phyloP scores from a whole-genome alignment of 2,888 invertebrate species.

The Acanthococcus lagerstroemiae region DNA sequence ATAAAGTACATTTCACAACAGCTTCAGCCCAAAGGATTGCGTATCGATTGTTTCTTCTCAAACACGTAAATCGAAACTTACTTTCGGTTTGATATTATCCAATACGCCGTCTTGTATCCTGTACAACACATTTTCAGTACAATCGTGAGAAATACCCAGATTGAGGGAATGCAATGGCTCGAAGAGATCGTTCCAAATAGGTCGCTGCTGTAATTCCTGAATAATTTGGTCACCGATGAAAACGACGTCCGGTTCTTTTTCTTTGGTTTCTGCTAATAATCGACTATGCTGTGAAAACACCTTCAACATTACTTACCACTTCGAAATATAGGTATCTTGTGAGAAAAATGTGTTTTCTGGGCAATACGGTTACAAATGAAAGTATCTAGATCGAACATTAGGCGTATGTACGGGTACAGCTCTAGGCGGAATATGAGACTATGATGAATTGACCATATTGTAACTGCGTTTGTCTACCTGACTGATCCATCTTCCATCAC shows the following conservation, averaged over 20 bases:
- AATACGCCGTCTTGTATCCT: slow-evolving; percentile 79
- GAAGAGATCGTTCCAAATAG: slow-evolving; percentile 82
- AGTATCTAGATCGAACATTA: too few relatives aligned
- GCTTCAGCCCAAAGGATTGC: too few relatives aligned
- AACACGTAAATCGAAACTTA: slow-evolving; percentile 40
- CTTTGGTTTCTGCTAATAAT: slow-evolving; percentile 72
- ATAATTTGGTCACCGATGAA: slow-evolving; percentile 84
- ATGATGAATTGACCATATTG: not conserved
- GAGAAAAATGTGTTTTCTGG: not conserved
- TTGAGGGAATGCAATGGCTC: slow-evolving; percentile 85
- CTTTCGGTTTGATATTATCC: slow-evolving; percentile 80
- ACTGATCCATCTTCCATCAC: slow-evolving; percentile 52
- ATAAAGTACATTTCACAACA: slow-evolving; percentile 1
- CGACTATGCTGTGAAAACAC: slow-evolving; percentile 61
- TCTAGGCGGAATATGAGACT: too few relatives aligned
- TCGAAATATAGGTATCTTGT: not conserved
- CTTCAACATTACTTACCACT: too few relatives aligned
- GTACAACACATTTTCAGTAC: slow-evolving; percentile 83
- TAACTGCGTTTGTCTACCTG: slow-evolving; percentile 7
- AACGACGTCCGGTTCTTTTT: slow-evolving; percentile 84
- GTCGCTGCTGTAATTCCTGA: slow-evolving; percentile 68
- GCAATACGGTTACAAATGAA: not conserved
- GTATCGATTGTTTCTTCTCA: not conserved
- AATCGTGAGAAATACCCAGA: slow-evolving; percentile 80
- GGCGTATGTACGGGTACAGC: too few relatives aligned